Conservation (phyloP, 1,140 invertebrate genomes). For the Megalonaias nervosa region DNA sequence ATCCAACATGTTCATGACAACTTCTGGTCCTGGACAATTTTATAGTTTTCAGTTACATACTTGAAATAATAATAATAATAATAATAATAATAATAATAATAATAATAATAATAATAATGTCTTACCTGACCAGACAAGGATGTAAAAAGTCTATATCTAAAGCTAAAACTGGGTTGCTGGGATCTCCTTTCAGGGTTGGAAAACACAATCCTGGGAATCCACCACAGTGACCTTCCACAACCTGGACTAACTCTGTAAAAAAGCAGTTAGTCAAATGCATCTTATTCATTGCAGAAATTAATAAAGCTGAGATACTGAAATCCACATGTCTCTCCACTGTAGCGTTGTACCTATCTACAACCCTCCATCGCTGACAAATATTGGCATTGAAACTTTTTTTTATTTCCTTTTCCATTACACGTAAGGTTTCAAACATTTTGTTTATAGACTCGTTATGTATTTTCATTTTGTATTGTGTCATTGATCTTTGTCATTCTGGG, state of each 20-base stretch:
- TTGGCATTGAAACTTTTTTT: too few species aligned
- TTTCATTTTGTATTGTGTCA: too few species aligned
- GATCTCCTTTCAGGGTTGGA: conserved; percentile 29
- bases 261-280: neutral
- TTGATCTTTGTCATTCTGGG: too few species aligned
- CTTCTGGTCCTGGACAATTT: neutral
- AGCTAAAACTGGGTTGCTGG: conserved; percentile 12
- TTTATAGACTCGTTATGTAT: too few species aligned
- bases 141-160: conserved; percentile 40
- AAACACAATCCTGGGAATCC: conserved; percentile 50
- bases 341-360: neutral
- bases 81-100: neutral
- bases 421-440: neutral
- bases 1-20: neutral
- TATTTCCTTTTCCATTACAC: neutral
- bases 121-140: conserved; percentile 36
- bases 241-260: conserved; percentile 36
- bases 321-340: neutral
- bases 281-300: neutral
- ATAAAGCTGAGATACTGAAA: neutral
- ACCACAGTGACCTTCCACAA: conserved; percentile 43
- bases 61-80: neutral
- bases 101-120: too few species aligned
- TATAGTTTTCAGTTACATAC: neutral
- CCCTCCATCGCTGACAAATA: too few species aligned